These are phyloP conservation scores for Whitmania pigra DNA, from an alignment of 1,140 invertebrate genomes.

Conservation along the genomic window DNA sequence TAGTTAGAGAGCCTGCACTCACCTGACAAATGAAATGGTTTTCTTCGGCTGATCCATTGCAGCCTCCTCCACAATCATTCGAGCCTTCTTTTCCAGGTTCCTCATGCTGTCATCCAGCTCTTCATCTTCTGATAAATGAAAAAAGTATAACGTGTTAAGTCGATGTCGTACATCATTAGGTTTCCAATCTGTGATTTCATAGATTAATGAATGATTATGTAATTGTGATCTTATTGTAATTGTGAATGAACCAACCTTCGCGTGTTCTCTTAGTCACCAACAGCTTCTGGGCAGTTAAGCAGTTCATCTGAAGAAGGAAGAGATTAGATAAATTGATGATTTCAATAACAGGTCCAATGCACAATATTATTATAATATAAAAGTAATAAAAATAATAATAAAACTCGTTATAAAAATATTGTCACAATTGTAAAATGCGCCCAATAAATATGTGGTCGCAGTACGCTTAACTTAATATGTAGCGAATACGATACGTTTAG, in stretches of 20 bases:
- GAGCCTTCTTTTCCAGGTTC: constrained; percentile 68
- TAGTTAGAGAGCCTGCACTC: constrained; percentile 31
- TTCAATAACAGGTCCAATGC: too few relatives aligned
- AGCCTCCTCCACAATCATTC: constrained; percentile 44
- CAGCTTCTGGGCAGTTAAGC: constrained; percentile 95
- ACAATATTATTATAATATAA: not conserved
- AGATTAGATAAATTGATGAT: constrained; percentile 19
- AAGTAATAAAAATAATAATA: not conserved
- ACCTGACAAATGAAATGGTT: constrained; percentile 43
- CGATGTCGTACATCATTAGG: not conserved
- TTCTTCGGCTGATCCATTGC: constrained; percentile 36
- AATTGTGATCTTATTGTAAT: too few relatives aligned
- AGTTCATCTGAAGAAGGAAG: constrained; percentile 48
- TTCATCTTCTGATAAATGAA: not conserved
- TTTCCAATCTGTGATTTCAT: not conserved
- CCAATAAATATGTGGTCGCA: too few relatives aligned
- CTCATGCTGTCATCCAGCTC: constrained; percentile 59
- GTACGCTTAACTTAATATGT: too few relatives aligned
- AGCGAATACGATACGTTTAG: too few relatives aligned
- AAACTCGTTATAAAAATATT: not conserved
- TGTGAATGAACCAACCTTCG: constrained; percentile 3
- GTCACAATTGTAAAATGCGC: not conserved
- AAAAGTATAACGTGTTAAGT: not conserved
- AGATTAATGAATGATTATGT: not conserved
- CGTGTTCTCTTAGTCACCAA: constrained; percentile 38